Conservation (phyloP, 1,140 invertebrate genomes). For the Colletes latitarsis region DNA sequence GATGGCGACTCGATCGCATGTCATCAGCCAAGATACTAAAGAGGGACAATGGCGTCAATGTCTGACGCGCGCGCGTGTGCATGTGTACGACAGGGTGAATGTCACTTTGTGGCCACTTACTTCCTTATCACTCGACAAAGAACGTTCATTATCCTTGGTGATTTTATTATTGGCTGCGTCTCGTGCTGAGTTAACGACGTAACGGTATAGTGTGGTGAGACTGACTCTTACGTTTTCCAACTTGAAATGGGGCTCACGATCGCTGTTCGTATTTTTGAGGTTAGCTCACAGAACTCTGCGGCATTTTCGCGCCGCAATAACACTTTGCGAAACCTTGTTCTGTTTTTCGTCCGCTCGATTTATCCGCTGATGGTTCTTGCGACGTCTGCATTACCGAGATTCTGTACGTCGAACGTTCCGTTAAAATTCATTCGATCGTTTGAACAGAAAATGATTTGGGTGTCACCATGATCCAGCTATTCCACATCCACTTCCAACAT, state of each 20-base stretch:
- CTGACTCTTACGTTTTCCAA: conserved; percentile 12
- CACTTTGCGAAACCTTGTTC: neutral
- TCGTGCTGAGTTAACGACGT: conserved; percentile 16
- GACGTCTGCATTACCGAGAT: neutral
- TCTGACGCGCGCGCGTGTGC: neutral
- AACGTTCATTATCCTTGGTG: conserved; percentile 29
- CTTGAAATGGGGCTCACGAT: conserved; percentile 23
- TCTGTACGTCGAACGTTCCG: neutral
- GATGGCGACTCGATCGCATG: neutral
- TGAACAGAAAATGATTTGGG: neutral
- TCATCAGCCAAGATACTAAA: too few species aligned
- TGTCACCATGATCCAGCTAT: conserved; percentile 1
- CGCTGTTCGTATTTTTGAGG: conserved; percentile 34
- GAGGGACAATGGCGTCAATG: conserved; percentile 19
- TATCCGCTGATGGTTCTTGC: neutral
- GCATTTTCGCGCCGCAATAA: neutral
- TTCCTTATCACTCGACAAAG: conserved; percentile 56
- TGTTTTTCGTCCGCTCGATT: neutral
- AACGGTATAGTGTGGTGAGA: conserved; percentile 29
- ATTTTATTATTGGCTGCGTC: conserved; percentile 50
- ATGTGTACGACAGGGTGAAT: conserved; percentile 37
- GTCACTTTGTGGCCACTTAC: conserved; percentile 49
- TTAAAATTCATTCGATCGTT: neutral
- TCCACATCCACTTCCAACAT: neutral
- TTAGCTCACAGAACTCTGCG: conserved; percentile 21